phyloP scores from a whole-genome alignment of 23 tunicate genomes.

The Halocynthia aurantium region DNA sequence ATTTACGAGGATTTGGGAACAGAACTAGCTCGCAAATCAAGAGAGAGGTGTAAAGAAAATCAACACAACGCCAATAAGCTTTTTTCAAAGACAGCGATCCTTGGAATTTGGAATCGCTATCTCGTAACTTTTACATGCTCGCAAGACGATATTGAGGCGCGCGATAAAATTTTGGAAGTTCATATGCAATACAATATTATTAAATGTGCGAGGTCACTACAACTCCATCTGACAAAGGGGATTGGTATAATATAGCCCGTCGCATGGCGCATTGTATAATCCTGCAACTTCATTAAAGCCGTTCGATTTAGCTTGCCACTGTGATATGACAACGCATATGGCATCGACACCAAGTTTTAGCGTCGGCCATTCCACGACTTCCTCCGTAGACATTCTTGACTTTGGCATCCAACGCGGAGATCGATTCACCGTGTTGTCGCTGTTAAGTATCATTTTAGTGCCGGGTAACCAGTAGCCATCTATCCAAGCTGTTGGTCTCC shows the following conservation, averaged over 20 bases:
- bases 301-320: conserved; percentile 27
- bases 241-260: conserved; percentile 38
- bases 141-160: too few relatives aligned
- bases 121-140: too few relatives aligned
- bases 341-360: conserved; percentile 30
- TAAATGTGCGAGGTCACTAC: background rate
- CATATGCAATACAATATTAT: background rate
- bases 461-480: conserved; percentile 39
- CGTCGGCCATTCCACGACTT: conserved; percentile 47
- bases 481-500: conserved; percentile 61
- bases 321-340: conserved; percentile 35
- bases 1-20: too few relatives aligned
- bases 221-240: conserved; percentile 48
- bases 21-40: too few relatives aligned
- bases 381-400: conserved; percentile 17
- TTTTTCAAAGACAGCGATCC: too few relatives aligned
- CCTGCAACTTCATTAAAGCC: conserved; percentile 25
- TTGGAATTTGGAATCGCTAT: too few relatives aligned
- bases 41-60: too few relatives aligned
- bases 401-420: conserved; percentile 48
- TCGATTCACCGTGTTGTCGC: conserved; percentile 20
- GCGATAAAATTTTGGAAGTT: too few relatives aligned
- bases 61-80: too few relatives aligned
- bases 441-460: conserved; percentile 26
- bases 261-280: conserved; percentile 52